Evolutionary conservation across 2,888 invertebrate species (phyloP), one percentile per base, ranked within the genome.

Genomic region (Cephus pulcher): DNA sequence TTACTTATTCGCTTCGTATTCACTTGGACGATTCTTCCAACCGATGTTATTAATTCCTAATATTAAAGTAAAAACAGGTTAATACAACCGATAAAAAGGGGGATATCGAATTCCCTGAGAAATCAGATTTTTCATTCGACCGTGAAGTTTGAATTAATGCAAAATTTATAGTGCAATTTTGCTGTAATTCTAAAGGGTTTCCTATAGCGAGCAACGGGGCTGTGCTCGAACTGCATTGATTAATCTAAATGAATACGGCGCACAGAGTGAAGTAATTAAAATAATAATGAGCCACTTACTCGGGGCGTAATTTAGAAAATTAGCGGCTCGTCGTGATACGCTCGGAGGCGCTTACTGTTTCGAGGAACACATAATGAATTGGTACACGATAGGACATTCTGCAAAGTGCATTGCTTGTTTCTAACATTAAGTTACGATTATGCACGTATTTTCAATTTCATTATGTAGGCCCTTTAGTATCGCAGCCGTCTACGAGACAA

Each of bases 241-340:
- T 56, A 23, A 23, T 56, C 23, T 23, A 56, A 56, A 56, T 9
- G 32, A 34, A 32, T 33, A 34, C 71, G 33, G 33, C 12, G 71
- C 71, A 71, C 71, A 4, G 12, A 34, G 71, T 71, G 71, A 56
- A 9, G 56, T 71, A 71, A 71, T 71, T 71, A 71, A 71, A 71
- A 15, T 71, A 71, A 71, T 32, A 71, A 71, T 34, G 71, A 32
- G 71, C 71, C 34, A 34, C 71, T 71, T 34, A 34, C 12, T 12
- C 71, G 71, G 71, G 6, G 33, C 32, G 71, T 71, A 71, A 71
- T 71, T 71, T 71, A 71, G 71, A 71, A 71, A 71, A 71, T 71
- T 71, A 71, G 71, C 71, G 32, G 32, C 71, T 34, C 12, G 34
- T 23, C 23, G 71, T 23, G 71, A 71, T 71, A 71, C 71, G 71